A percentile compares a stretch with the other conserved stretches of the same genome.
Evolutionary conservation across 1,140 invertebrate genomes (phyloP).

Genomic region (Drosophila nigrodunni): DNA sequence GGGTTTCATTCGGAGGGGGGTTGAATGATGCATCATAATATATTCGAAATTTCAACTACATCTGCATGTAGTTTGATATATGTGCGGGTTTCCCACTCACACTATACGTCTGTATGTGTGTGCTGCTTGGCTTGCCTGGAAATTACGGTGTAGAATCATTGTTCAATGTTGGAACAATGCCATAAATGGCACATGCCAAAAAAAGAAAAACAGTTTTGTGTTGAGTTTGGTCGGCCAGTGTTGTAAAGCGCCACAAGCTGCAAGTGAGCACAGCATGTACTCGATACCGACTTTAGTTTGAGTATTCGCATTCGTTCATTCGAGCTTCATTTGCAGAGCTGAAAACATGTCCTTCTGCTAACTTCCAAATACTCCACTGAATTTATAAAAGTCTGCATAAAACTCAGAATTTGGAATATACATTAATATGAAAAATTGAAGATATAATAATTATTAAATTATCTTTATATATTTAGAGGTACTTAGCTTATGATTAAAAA

Average conservation of each 20-base stretch:
- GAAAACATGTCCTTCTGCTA: background rate
- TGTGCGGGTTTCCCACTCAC: conserved; percentile 13
- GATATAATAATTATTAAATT: too few relatives aligned
- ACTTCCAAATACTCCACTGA: background rate
- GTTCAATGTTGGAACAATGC: conserved; percentile 75
- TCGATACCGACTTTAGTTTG: conserved; percentile 6
- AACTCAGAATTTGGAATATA: too few relatives aligned
- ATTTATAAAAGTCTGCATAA: too few relatives aligned
- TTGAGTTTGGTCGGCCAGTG: conserved; percentile 27
- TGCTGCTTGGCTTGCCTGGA: conserved; percentile 51
- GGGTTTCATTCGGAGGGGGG: conserved; percentile 13
- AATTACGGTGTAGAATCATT: conserved; percentile 72
- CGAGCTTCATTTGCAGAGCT: background rate
- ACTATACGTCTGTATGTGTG: background rate
- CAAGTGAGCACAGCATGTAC: background rate
- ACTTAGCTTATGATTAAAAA: too few relatives aligned
- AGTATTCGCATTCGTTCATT: conserved; percentile 4
- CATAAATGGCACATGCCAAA: conserved; percentile 83
- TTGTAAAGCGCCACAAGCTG: conserved; percentile 7
- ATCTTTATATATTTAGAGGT: too few relatives aligned
- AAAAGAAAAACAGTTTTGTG: conserved; percentile 47
- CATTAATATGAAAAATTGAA: too few relatives aligned
- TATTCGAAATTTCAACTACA: conserved; percentile 51
- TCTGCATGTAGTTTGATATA: conserved; percentile 63
- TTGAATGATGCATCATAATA: conserved; percentile 47